Evolutionary conservation across 2,797 vertebrate genomes (phyloP), one percentile per base, ranked within the genome.

Genomic region (Lagodon rhomboides): DNA sequence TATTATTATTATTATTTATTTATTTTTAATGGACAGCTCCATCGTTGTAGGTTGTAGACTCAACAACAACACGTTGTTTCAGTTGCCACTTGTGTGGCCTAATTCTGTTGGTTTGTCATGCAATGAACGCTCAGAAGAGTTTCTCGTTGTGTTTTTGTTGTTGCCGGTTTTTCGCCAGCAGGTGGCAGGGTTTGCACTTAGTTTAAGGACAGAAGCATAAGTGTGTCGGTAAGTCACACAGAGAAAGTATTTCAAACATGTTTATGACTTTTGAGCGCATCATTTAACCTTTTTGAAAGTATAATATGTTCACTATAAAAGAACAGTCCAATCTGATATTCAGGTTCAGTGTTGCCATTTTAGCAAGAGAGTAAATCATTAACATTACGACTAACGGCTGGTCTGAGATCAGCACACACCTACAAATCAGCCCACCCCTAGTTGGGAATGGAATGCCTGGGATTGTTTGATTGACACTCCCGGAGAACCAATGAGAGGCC

Each of bases 401-500:
- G 15, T 85, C 85, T 68, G 62, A 56, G 86, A 82, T 87, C 85
- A 69, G 81, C 23, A 11, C 51, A 68, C 73, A 65, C 65, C 65
- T 51, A 43, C 63, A 59, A 17, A 17, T 38, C 20, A 25, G 25
- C 62, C 77, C 80, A 6, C 64, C 91, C 85, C 82, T 81, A 77
- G 71, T 54, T 68, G 83, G 79, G 73, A 87, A 89, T 84, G 93
- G 89, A 89, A 89, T 86, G 89, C 58, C 23, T 23, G 72, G 66
- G 63, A 50, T 56, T 3, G 6, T 74, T 68, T 89, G 92, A 95
- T 76, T 90, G 95, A 76, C 93, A 87, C 1, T 20, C 1, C 0
- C 0, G 3, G 3, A 4, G 1, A 78, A 27, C 95, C 95, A 95
- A 95, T 95, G 61, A 79, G 65, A 70, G 66, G 80, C 3, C 17